Conservation (phyloP, 35 echinoderm and acorn worm genomes). For the Apostichopus parvimensis region DNA sequence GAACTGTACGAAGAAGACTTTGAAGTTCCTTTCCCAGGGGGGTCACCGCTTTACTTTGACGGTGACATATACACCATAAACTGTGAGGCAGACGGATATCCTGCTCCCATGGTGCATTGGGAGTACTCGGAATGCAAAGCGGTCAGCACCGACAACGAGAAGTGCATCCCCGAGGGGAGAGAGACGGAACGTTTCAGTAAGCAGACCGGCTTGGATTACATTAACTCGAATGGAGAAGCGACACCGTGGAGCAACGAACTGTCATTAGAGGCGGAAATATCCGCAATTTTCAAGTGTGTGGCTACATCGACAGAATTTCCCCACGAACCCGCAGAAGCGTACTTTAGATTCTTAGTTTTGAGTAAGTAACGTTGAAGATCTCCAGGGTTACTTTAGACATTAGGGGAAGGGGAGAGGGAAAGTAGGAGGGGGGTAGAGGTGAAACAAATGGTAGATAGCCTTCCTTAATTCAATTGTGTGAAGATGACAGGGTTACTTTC, state of each 20-base stretch:
- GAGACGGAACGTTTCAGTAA: neutral
- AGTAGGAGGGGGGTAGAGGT: too few relatives aligned
- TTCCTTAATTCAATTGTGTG: too few relatives aligned
- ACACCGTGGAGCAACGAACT: neutral
- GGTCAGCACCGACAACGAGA: slow-evolving; percentile 14
- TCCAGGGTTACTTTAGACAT: too few relatives aligned
- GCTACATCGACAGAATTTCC: neutral
- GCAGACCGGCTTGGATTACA: neutral
- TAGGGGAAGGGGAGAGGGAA: too few relatives aligned
- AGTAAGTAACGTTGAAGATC: neutral
- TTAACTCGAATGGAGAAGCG: neutral
- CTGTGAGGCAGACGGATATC: slow-evolving; percentile 6
- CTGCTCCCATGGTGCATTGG: slow-evolving; percentile 9
- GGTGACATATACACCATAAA: neutral
- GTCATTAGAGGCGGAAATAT: neutral
- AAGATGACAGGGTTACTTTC: too few relatives aligned
- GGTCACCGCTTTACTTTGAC: neutral
- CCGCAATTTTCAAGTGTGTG: slow-evolving; percentile 22
- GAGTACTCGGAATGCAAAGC: slow-evolving; percentile 31
- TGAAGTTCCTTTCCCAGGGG: neutral
- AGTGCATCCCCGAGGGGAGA: neutral
- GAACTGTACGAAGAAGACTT: neutral
- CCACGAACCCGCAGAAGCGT: neutral
- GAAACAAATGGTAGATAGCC: too few relatives aligned
- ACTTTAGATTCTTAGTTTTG: slow-evolving; percentile 10